Conservation (phyloP, 1,140 invertebrate species). For the Drosophila neocordata region DNA sequence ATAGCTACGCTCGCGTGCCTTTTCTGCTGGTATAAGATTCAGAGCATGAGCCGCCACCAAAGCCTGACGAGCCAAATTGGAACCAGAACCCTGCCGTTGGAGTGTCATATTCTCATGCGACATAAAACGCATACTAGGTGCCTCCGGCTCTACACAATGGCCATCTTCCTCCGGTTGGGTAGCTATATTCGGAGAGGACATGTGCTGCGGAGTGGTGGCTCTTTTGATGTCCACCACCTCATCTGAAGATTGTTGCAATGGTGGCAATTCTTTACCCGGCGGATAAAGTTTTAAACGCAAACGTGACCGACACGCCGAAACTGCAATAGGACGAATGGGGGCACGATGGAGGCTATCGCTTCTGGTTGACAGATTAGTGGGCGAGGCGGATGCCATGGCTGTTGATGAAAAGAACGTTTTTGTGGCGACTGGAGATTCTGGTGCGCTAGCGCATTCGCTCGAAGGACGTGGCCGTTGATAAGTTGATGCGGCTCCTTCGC, state of each 20-base stretch:
- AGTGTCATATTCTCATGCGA: constrained; percentile 79
- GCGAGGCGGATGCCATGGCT: constrained; percentile 44
- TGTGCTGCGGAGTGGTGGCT: constrained; percentile 77
- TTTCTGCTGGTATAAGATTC: constrained; percentile 90
- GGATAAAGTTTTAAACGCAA: constrained; percentile 77
- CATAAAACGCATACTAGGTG: constrained; percentile 64
- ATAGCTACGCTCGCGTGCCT: constrained; percentile 91
- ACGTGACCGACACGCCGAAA: constrained; percentile 77
- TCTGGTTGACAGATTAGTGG: constrained; percentile 54
- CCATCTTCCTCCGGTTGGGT: constrained; percentile 55
- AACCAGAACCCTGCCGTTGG: constrained; percentile 64
- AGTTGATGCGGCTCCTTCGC: constrained; percentile 52
- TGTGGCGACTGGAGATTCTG: constrained; percentile 71
- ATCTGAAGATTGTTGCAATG: constrained; percentile 33
- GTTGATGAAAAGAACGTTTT: constrained; percentile 66
- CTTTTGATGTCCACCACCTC: constrained; percentile 51
- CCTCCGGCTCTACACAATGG: constrained; percentile 38
- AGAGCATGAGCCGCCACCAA: constrained; percentile 90
- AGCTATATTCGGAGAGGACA: constrained; percentile 82
- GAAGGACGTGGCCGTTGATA: constrained; percentile 54
- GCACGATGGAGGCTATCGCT: constrained; percentile 65
- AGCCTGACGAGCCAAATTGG: constrained; percentile 86
- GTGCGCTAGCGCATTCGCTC: constrained; percentile 76
- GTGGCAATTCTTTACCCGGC: constrained; percentile 72
- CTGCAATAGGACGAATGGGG: constrained; percentile 75